Evolutionary conservation across 2,797 vertebrate species (phyloP), one percentile per base, ranked within the genome.

Genomic region (Nyctalus aviator): DNA sequence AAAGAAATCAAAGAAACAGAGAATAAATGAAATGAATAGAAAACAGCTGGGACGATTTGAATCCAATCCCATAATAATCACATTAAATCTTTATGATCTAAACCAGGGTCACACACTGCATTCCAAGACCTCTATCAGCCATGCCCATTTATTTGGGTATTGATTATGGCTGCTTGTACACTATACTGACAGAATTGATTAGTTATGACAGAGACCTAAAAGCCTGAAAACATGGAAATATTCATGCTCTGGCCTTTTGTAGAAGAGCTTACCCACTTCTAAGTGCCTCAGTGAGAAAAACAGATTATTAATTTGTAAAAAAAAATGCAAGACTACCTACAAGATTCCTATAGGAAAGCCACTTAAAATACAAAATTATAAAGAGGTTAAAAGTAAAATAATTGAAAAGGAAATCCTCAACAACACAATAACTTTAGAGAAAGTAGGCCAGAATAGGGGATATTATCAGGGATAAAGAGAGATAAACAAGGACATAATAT

Each of bases 41-140:
- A 92, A 94, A 62, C n/a, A 91, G 8, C 15, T 82, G 37, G 41
- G 14, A 88, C 48, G 73, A 77, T 84, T 84, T 88, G 77, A 90
- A 81, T 27, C 48, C 82, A 90, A 72, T 27, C 32, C n/a, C 48
- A 82, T 94, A 88, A 82, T 48, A 86, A 86, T 86, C 78, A 73
- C 27, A 68, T 82, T 76, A 88, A 72, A 88, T 69, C 35, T 44
- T 57, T 41, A 23, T 84, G 82, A 87, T 84, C 68, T 90, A 66
- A 92, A 71, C 15, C 11, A 35, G 13, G 8, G 46, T 59, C 46
- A 92, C 14, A 44, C 73, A 92, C 20, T 77, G 15, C 2, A 41
- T 30, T 12, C 30, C 8, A 7, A 77, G 55, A 35, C 55, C 50
- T 68, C 79, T 86, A 46, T 35, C 41, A 78, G 50, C 27, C 59